A percentile compares a stretch with the other conserved stretches of the same genome.
Evolutionary conservation across 2,888 invertebrate species (phyloP).

Genomic region (Brachylomia viminalis): DNA sequence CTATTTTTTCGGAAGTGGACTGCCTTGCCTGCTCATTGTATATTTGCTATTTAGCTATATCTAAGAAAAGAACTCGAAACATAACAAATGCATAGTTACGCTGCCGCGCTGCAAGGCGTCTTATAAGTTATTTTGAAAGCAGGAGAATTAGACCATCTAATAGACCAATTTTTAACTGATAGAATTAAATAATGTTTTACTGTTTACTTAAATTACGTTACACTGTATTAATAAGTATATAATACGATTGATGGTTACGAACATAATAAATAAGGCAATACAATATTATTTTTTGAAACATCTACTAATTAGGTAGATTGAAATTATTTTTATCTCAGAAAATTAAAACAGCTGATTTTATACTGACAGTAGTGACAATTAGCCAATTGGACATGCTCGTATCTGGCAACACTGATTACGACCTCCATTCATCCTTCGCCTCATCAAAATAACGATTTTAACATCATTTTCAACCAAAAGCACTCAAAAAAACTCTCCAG

Average conservation of each 20-base stretch:
- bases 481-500: slow-evolving; percentile 66
- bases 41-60: not conserved
- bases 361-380: not conserved
- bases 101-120: not conserved
- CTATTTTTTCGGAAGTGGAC: too few species aligned
- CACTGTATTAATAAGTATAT: not conserved
- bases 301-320: not conserved
- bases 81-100: not conserved
- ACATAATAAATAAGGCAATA: not conserved
- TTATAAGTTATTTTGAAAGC: not conserved
- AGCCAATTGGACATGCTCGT: not conserved
- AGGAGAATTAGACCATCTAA: too few species aligned
- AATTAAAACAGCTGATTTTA: slow-evolving; percentile 4
- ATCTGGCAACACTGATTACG: slow-evolving; percentile 65
- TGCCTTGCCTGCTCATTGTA: not conserved
- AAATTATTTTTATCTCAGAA: not conserved
- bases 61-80: not conserved
- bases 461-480: slow-evolving; percentile 77
- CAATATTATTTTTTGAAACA: not conserved
- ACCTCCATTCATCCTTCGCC: slow-evolving; percentile 89
- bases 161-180: not conserved
- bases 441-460: slow-evolving; percentile 75
- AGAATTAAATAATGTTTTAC: not conserved
- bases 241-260: too few species aligned
- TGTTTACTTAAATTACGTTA: too few species aligned